Conservation (phyloP, 2,113 vertebrate species). For the Urocolius indicus region DNA sequence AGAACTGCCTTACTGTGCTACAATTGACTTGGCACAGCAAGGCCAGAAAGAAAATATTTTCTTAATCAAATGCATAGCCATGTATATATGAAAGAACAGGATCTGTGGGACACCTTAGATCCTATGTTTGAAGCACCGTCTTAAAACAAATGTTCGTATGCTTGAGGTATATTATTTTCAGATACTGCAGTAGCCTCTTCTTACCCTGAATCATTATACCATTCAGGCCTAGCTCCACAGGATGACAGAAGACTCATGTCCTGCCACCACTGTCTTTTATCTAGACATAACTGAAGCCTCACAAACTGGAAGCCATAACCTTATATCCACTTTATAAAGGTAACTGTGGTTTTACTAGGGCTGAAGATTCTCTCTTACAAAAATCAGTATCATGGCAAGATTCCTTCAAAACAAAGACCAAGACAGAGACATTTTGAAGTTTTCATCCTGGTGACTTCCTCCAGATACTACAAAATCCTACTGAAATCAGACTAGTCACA, state of each 20-base stretch:
- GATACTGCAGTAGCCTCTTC: not conserved
- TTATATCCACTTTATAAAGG: not conserved
- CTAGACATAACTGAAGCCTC: not conserved
- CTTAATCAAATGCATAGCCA: conserved; percentile 9
- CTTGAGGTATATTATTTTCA: not conserved
- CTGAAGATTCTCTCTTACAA: not conserved
- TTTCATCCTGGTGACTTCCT: not conserved
- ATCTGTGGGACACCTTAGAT: not conserved
- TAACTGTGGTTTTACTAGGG: not conserved
- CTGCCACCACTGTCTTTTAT: not conserved
- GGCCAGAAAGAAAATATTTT: not conserved
- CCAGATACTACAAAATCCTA: not conserved
- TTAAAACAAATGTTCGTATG: not conserved
- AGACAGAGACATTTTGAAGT: not conserved
- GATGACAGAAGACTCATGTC: not conserved
- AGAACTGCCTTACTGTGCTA: not conserved
- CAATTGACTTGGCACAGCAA: not conserved
- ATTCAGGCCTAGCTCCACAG: not conserved
- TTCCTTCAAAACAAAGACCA: not conserved
- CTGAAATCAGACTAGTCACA: not conserved
- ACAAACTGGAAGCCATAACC: not conserved
- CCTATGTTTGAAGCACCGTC: not conserved
- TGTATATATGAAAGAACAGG: not conserved
- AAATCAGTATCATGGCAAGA: not conserved
- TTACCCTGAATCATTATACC: not conserved